phyloP scores from a whole-genome alignment of 2,113 vertebrate genomes.

The Camelus dromedarius region DNA sequence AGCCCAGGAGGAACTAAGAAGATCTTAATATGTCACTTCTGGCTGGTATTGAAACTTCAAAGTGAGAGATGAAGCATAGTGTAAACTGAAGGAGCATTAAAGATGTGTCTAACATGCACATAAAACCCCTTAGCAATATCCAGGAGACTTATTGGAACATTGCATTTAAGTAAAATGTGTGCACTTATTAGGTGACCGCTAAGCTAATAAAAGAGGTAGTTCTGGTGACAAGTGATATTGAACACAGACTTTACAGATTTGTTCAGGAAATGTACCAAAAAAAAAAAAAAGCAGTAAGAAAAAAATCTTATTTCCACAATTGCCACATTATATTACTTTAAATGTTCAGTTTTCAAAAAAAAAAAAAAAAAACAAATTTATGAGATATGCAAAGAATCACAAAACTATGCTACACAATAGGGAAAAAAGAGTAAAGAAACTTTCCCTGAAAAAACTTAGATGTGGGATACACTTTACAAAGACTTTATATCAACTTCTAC shows the following conservation, averaged over 20 bases:
- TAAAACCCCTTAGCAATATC: neutral
- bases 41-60: neutral
- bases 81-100: neutral
- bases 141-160: neutral
- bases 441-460: neutral
- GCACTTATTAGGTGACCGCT: neutral
- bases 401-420: neutral
- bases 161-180: neutral
- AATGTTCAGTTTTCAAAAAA: neutral
- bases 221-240: neutral
- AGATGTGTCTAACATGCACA: neutral
- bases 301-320: neutral
- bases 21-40: neutral
- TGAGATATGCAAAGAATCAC: neutral
- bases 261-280: neutral
- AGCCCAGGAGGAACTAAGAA: neutral
- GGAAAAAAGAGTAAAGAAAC: neutral
- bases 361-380: neutral
- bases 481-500: neutral
- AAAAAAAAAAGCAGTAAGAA: neutral
- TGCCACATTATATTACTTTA: neutral
- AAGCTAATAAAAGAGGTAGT: neutral
- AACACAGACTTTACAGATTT: neutral
- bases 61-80: neutral
- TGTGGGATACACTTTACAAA: neutral